Evolutionary conservation across 2,113 vertebrate genomes (phyloP).

Genomic region (Aleadryas rufinucha): DNA sequence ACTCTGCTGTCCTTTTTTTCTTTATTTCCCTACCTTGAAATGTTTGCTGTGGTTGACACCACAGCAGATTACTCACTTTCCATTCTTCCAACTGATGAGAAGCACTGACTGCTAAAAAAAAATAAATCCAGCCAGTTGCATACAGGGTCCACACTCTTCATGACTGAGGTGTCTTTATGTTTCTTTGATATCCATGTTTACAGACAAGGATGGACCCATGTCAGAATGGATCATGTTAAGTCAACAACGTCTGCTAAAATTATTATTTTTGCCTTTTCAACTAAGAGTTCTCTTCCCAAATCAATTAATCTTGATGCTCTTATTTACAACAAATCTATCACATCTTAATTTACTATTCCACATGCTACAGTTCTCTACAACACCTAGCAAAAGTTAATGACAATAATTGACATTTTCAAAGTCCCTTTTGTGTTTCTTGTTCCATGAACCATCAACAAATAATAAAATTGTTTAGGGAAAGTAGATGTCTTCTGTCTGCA

Average conservation of each 20-base stretch:
- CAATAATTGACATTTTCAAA: neutral
- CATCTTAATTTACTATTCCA: neutral
- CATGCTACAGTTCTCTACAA: neutral
- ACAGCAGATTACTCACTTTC: neutral
- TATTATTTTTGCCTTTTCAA: neutral
- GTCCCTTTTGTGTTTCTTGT: neutral
- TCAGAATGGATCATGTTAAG: neutral
- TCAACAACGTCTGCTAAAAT: neutral
- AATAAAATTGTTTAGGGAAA: neutral
- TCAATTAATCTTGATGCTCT: neutral
- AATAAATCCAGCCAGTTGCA: neutral
- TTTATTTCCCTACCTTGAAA: neutral
- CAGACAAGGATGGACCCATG: neutral
- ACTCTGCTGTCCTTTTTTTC: neutral
- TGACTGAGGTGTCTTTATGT: neutral
- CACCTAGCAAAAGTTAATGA: neutral
- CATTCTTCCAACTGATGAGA: neutral
- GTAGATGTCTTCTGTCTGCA: neutral
- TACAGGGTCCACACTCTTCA: neutral
- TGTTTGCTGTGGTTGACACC: neutral
- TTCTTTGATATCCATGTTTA: neutral
- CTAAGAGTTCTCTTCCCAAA: neutral
- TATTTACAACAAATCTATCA: neutral
- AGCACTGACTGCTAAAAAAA: neutral
- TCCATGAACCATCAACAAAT: neutral